A percentile compares a stretch with the other conserved stretches of the same genome.
phyloP scores from a whole-genome alignment of 2,888 invertebrate species.

The Aelia acuminata region DNA sequence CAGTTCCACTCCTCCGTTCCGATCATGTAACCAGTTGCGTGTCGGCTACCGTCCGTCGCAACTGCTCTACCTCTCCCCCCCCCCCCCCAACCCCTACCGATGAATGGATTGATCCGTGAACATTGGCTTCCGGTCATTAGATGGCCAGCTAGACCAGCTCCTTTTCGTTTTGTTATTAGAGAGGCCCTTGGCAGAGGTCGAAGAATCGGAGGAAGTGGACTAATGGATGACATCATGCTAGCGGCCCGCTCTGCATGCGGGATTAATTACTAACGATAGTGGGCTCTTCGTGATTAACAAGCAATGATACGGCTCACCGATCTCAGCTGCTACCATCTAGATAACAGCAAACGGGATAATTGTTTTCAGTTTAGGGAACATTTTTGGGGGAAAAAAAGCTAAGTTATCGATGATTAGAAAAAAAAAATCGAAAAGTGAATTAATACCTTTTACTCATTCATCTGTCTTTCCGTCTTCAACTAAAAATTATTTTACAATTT shows the following conservation, averaged over 20 bases:
- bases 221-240: constrained; percentile 36
- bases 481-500: too few relatives aligned
- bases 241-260: background rate
- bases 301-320: background rate
- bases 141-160: background rate
- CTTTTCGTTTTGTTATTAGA: background rate
- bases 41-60: background rate
- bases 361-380: background rate
- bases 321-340: background rate
- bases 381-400: background rate
- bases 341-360: background rate
- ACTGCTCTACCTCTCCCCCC: background rate
- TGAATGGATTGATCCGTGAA: background rate
- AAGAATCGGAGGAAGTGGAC: background rate
- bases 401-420: too few relatives aligned
- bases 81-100: too few relatives aligned
- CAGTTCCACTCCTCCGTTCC: background rate
- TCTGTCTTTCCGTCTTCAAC: too few relatives aligned
- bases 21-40: constrained; percentile 21
- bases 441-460: too few relatives aligned
- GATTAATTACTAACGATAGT: background rate
- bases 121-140: background rate
- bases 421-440: too few relatives aligned
- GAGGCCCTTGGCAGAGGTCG: background rate
- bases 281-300: background rate